phyloP scores from a whole-genome alignment of 2,113 vertebrate species.

The Acanthisitta chloris region DNA sequence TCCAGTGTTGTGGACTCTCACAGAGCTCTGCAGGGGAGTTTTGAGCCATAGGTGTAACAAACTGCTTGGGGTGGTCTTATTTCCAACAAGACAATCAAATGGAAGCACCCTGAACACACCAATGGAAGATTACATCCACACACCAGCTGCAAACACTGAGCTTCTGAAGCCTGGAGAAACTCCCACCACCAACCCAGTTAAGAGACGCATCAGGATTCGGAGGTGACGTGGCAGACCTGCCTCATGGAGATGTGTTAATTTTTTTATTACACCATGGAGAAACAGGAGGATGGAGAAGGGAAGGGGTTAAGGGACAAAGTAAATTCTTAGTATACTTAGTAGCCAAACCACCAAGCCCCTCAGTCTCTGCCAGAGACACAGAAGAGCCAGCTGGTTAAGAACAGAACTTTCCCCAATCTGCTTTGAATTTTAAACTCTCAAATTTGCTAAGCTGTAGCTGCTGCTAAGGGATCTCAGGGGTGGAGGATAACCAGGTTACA shows the following conservation, averaged over 20 bases:
- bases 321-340: conserved; percentile 3
- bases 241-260: conserved; percentile 26
- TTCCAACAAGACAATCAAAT: background rate
- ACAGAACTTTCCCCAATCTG: background rate
- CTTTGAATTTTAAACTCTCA: background rate
- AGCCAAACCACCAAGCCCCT: background rate
- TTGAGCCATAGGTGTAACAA: background rate
- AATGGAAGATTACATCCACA: background rate
- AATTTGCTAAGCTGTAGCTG: background rate
- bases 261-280: background rate
- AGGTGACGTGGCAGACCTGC: background rate
- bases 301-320: conserved; percentile 34
- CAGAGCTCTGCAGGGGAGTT: background rate
- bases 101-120: background rate
- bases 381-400: background rate
- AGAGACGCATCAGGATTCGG: background rate
- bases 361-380: background rate
- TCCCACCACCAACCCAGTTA: background rate
- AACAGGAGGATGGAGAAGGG: background rate
- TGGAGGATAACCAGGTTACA: background rate
- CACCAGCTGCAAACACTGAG: background rate
- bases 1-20: background rate
- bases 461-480: background rate
- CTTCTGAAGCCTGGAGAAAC: background rate
- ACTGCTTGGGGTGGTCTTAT: background rate